Base-by-base conservation (phyloP, 2,888 invertebrate genomes). In the Caenorhabditis afra region DNA sequence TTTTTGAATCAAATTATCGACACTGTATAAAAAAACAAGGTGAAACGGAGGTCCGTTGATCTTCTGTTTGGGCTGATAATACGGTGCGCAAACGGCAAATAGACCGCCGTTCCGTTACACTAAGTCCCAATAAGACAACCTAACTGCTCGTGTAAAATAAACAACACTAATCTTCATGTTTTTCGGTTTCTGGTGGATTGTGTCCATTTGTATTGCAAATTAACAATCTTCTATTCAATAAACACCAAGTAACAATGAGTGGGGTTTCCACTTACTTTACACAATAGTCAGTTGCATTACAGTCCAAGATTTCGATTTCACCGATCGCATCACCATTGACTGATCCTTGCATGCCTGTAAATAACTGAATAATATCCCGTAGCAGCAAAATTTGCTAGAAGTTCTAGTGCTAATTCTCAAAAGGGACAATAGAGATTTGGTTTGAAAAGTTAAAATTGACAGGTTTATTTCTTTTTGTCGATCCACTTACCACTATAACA, bases 301-400 rank as follows among this genome's bases (percentile, higher is more conserved):
- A 80, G 37, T 80, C 75, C 18, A 76, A n/a, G 4, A 76, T 18
- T 23, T 76, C 75, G 22, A 80, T 73, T 53, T 71, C 45, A 5
- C 71, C 80, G n/a, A 80, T 76, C 0, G 58, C n/a, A 29, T 80
- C 70, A 0, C 75, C 75, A 22, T 80, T 75, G 3, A 80, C 67
- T 1, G 66, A 67, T 47, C 80, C 80, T 76, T 80, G 75, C 75
- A 80, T 80, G 20, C 80, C 80, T 80, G 58, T 22, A 79, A 53
- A 16, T 14, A 37, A 37, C 11, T 37, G n/a, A n/a, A n/a, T n/a
- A n/a, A n/a, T 37, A 11, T 37, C 11, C 37, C 37, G 37, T 8
- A 11, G 11, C 37, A 11, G 7, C 37, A 37, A 8, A n/a, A n/a
- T n/a, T n/a, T n/a, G n/a, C n/a, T n/a, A n/a, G n/a, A n/a, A n/a